These are phyloP conservation scores for Ooceraea biroi DNA, from an alignment of 1,140 invertebrate species.

Conservation along the genomic window DNA sequence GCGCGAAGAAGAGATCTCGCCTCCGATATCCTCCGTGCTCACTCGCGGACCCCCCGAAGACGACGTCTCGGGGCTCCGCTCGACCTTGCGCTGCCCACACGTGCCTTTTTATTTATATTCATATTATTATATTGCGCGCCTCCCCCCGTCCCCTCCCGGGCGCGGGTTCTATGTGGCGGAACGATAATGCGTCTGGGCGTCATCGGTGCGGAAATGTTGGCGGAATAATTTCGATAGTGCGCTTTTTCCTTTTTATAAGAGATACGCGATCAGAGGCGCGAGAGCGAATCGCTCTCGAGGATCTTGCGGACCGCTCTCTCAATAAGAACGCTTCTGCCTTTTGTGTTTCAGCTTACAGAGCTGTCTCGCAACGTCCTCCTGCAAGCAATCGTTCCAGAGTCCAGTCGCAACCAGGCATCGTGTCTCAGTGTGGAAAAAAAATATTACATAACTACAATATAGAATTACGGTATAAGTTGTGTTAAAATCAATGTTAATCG, in stretches of 20 bases:
- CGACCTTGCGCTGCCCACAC: slow-evolving; percentile 26
- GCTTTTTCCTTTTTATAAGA: background rate
- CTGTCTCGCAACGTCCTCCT: slow-evolving; percentile 74
- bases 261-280: background rate
- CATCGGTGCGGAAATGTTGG: background rate
- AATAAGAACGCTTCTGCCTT: slow-evolving; percentile 58
- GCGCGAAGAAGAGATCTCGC: slow-evolving; percentile 75
- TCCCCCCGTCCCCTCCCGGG: no score
- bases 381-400: slow-evolving; percentile 73
- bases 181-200: slow-evolving; percentile 44
- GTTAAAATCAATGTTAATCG: slow-evolving; percentile 82
- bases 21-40: slow-evolving; percentile 71
- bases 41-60: slow-evolving; percentile 56
- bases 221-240: background rate
- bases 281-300: background rate
- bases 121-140: no score
- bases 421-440: slow-evolving; percentile 73
- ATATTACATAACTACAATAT: slow-evolving; percentile 73
- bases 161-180: slow-evolving; percentile 1
- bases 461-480: slow-evolving; percentile 78
- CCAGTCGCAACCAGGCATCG: slow-evolving; percentile 73
- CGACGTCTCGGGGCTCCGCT: slow-evolving; percentile 20
- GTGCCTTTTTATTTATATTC: slow-evolving; percentile 22
- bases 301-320: background rate
- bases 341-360: slow-evolving; percentile 78